Evolutionary conservation across 2,113 vertebrate species (phyloP), one percentile per base, ranked within the genome.

Genomic region (Tetraodon nigroviridis): DNA sequence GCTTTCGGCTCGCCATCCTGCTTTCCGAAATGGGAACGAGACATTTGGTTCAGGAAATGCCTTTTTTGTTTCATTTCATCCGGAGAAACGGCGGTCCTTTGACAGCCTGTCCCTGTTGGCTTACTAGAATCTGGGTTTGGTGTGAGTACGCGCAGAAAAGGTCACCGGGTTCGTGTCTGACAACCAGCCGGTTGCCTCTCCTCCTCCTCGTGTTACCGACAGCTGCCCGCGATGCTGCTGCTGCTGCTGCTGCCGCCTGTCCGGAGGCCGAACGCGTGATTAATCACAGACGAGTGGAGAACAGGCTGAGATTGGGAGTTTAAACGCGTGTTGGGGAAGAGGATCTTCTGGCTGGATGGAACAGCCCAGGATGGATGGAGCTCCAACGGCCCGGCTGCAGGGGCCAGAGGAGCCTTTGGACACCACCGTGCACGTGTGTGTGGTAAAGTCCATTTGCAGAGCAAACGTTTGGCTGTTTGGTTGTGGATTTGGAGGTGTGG

Each of bases 381-480:
- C 44, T 61, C 61, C 57, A 68, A 65, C 73, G 2, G 14, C 44
- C 58, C 83, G 83, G 83, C 79, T 81, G 80, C 67, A 60, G 57
- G 67, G 68, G 78, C 72, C 69, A 83, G 73, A 82, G 79, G 57
- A 85, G 84, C 50, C 67, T 69, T 51, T 83, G 82, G 77, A 69
- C 6, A 63, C 61, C 78, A 71, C 64, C 16, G 57, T 50, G 51
- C 58, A 55, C 51, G 48, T 50, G 42, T 67, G 54, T 67, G 32
- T 61, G 64, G 47, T 40, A 47, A 66, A 58, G 61, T 61, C 51
- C 56, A 57, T 55, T 70, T 64, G 32, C 62, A 68, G 64, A 71
- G 67, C 65, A 76, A 44, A 44, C 15, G 12, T 15, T 44, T 44
- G 16, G 16, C 51, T 71, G 61, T 75, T 67, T 62, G 52, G 48